Evolutionary conservation across 2,797 vertebrate genomes (phyloP).

Genomic region (Bradypodion ventrale): DNA sequence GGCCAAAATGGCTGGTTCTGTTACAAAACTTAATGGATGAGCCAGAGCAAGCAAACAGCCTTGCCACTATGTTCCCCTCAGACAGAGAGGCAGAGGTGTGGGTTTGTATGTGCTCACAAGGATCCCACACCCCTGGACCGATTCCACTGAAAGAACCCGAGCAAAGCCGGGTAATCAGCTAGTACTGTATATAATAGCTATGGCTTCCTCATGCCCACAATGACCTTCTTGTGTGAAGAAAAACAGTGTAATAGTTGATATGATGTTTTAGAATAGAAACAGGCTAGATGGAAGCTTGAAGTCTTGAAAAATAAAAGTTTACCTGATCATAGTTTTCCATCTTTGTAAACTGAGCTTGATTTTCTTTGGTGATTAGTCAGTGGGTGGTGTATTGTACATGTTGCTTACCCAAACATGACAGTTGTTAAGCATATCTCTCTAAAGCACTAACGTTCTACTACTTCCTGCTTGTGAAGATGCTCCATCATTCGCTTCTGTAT

Average conservation of each 20-base stretch:
- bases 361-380: neutral
- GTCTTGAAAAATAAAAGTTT: neutral
- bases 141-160: too few relatives aligned
- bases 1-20: neutral
- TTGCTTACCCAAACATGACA: too few relatives aligned
- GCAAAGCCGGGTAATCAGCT: too few relatives aligned
- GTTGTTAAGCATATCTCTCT: too few relatives aligned
- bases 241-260: neutral
- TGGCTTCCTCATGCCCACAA: too few relatives aligned
- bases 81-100: neutral
- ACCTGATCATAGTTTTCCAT: neutral
- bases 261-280: neutral
- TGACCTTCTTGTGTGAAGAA: neutral
- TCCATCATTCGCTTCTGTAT: too few relatives aligned
- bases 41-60: neutral
- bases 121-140: too few relatives aligned
- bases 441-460: too few relatives aligned
- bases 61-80: neutral
- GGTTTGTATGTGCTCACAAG: too few relatives aligned
- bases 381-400: too few relatives aligned
- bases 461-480: too few relatives aligned
- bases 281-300: neutral
- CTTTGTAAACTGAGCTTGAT: neutral
- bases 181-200: too few relatives aligned
- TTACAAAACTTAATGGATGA: neutral